These are phyloP conservation scores for Diaphora mendica DNA, from an alignment of 2,888 invertebrate genomes.

Conservation along the genomic window DNA sequence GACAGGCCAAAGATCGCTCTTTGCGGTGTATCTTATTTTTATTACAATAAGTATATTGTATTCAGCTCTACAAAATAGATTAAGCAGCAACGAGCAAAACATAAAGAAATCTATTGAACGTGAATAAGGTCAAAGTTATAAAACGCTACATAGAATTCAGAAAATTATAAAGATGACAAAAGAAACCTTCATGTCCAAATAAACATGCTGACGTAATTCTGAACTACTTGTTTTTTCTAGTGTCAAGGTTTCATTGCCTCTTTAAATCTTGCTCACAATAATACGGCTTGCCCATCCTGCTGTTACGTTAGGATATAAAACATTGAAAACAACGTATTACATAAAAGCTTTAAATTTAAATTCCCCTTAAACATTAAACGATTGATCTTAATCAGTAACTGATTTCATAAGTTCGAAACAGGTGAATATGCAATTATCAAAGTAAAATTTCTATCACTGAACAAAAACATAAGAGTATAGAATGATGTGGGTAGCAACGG, in stretches of 20 bases:
- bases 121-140: conserved; percentile 51
- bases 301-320: conserved; percentile 65
- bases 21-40: not conserved
- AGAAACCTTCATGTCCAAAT: conserved; percentile 30
- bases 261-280: conserved; percentile 63
- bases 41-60: not conserved
- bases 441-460: conserved; percentile 31
- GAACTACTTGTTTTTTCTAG: conserved; percentile 26
- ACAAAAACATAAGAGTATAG: conserved; percentile 33
- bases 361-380: not conserved
- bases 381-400: not conserved
- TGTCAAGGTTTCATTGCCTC: conserved; percentile 24
- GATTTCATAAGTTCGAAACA: not conserved
- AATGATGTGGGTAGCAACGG: conserved; percentile 56
- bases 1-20: not conserved
- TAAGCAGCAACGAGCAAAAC: conserved; percentile 36
- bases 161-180: conserved; percentile 46
- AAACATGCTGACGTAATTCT: conserved; percentile 30
- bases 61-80: conserved; percentile 51
- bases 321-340: conserved; percentile 18
- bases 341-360: not conserved
- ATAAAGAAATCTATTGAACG: conserved; percentile 44
- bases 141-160: conserved; percentile 39
- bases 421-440: not conserved
- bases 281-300: conserved; percentile 55